phyloP scores from a whole-genome alignment of 2,113 vertebrate genomes.

The Callipepla squamata region DNA sequence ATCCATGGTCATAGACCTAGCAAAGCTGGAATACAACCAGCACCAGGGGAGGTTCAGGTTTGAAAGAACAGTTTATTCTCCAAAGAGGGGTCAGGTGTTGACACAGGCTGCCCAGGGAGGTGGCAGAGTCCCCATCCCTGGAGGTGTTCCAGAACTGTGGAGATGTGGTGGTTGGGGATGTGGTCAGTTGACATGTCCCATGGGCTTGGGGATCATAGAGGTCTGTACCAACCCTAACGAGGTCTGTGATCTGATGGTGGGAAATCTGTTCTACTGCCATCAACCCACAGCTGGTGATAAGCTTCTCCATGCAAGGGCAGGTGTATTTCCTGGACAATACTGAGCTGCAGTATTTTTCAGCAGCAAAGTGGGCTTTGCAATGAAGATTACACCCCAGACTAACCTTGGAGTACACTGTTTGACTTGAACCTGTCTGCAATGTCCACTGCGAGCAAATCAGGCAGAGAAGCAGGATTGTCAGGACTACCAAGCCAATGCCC shows the following conservation, averaged over 20 bases:
- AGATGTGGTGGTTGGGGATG: too few species aligned
- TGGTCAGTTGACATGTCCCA: too few species aligned
- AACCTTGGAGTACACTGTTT: not conserved
- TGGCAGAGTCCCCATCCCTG: too few species aligned
- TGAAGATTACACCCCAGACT: not conserved
- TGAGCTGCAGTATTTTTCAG: not conserved
- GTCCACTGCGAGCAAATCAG: fast-evolving
- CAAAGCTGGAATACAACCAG: not conserved
- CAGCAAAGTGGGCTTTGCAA: not conserved
- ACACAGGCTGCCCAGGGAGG: too few species aligned
- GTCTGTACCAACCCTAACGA: too few species aligned
- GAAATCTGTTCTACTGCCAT: not conserved
- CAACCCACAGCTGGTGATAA: not conserved
- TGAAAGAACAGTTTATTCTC: too few species aligned
- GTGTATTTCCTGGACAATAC: not conserved
- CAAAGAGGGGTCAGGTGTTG: too few species aligned
- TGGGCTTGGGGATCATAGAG: too few species aligned
- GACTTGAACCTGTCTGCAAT: not conserved
- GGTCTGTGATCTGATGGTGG: too few species aligned
- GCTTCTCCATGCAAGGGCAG: not conserved
- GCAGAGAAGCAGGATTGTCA: not conserved
- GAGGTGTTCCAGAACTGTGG: too few species aligned
- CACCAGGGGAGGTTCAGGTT: too few species aligned
- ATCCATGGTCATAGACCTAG: fast-evolving
- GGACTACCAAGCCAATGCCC: fast-evolving